phyloP scores from a whole-genome alignment of 2,797 vertebrate genomes.

The Odontamblyopus lacepedii region DNA sequence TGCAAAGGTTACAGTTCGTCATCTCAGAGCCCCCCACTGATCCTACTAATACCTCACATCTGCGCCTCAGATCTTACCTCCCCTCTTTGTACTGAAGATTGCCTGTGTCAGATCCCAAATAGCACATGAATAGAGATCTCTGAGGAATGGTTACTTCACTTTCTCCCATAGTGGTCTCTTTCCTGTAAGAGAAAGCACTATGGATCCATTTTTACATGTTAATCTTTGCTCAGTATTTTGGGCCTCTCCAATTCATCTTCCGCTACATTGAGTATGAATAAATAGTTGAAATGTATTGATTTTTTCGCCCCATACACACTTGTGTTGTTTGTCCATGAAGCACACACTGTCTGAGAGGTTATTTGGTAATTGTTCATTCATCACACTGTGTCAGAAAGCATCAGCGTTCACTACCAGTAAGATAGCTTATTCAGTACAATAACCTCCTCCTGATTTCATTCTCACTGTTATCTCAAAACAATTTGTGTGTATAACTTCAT shows the following conservation, averaged over 20 bases:
- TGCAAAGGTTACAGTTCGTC: conserved; percentile 25
- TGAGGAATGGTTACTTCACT: conserved; percentile 40
- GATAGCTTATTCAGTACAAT: conserved; percentile 19
- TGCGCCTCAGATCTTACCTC: conserved; percentile 39
- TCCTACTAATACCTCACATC: conserved; percentile 52
- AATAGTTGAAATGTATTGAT: conserved; percentile 24
- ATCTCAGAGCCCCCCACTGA: conserved; percentile 34
- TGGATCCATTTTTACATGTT: conserved; percentile 3
- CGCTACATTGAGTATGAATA: conserved; percentile 29
- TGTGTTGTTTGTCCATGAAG: conserved; percentile 8
- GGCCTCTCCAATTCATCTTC: conserved; percentile 14
- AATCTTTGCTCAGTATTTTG: conserved; percentile 10
- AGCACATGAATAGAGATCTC: conserved; percentile 57
- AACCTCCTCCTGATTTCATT: too few species aligned
- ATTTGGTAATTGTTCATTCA: conserved; percentile 40
- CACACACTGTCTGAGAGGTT: conserved; percentile 17
- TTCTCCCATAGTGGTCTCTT: conserved; percentile 43
- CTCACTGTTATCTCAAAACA: not conserved
- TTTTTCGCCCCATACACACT: conserved; percentile 11
- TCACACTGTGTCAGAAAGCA: conserved; percentile 33
- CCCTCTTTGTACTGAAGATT: conserved; percentile 22
- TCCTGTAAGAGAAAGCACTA: conserved; percentile 27
- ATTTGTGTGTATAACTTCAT: not conserved
- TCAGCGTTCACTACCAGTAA: conserved; percentile 22
- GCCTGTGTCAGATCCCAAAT: conserved; percentile 63